Base-by-base conservation (phyloP, 1,140 invertebrate genomes). In the Eriocheir sinensis region DNA sequence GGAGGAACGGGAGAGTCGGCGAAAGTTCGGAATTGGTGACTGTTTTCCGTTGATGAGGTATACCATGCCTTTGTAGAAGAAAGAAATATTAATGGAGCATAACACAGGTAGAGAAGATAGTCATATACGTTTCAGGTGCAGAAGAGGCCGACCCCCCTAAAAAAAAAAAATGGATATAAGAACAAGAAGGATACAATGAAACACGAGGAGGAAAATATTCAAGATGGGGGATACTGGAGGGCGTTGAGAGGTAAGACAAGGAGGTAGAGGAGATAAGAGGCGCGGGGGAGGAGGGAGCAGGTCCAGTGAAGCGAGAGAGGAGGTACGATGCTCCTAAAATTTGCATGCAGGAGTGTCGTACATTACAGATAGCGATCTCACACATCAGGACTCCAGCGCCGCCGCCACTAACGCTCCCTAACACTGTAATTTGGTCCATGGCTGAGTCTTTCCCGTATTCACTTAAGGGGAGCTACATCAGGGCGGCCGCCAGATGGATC, bases 281-380 rank as follows among this genome's bases (percentile, higher is more conserved):
- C 27, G 40, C 17, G 40, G 34, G n/a, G 85, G 85, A 30, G 34
- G 38, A 41, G 85, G 21, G 38, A 41, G 34, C 34, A 34, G 83
- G 2, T 6, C 34, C 9, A 32, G 27, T 36, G 83, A 85, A 41
- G 83, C 34, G 83, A 41, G 83, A 41, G 34, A 85, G 83, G 83
- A 85, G 83, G 83, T 72, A 72, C 60, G 27, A 72, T 72, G 83
- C 40, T 86, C 36, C 40, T 89, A n/a, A 48, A n/a, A 89, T 89
- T 89, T 89, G 88, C 88, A 89, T 89, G 88, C 48, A 32, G 88
- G 40, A 89, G 88, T 48, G 88, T 89, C 88, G 40, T 89, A 89
- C 36, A 89, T 89, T 48, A 89, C 88, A 21, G 88, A 89, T 89
- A 89, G 36, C 88, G 38, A 89, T 89, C 88, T 32, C 40, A 44